A percentile compares a stretch with the other conserved stretches of the same genome.
These are phyloP conservation scores for Lycophotia porphyrea DNA, from an alignment of 2,888 invertebrate species.

Conservation along the genomic window DNA sequence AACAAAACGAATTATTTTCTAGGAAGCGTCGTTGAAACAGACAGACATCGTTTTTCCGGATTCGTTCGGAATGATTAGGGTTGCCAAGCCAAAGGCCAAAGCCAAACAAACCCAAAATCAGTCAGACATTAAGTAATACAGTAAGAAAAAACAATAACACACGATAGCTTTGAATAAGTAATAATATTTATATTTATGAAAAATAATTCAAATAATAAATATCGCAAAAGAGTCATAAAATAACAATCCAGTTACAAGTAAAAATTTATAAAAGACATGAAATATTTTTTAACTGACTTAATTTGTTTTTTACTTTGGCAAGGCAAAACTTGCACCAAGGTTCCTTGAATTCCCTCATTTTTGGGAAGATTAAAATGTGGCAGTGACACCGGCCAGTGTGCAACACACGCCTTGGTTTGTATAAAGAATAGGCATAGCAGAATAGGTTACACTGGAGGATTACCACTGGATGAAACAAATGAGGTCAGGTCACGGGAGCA, in stretches of 20 bases:
- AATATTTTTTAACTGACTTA: background rate
- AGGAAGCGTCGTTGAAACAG: conserved; percentile 77
- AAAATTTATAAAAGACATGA: no score
- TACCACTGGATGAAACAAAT: no score
- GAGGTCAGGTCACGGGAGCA: no score
- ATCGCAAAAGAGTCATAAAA: background rate
- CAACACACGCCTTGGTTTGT: background rate
- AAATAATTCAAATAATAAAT: background rate
- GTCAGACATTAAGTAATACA: background rate
- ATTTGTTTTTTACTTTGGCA: conserved; percentile 20
- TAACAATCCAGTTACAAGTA: background rate
- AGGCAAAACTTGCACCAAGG: background rate
- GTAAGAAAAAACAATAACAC: background rate
- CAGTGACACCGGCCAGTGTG: background rate
- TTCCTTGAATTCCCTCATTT: background rate
- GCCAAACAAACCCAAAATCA: background rate
- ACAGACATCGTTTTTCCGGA: conserved; percentile 75
- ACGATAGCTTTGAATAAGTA: background rate
- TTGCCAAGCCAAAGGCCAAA: conserved; percentile 13
- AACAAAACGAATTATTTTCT: conserved; percentile 73
- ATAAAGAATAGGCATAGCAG: no score
- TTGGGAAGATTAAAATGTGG: background rate
- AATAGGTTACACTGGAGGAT: no score
- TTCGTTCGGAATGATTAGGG: conserved; percentile 61
- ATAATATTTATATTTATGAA: background rate